A percentile compares a stretch with the other conserved stretches of the same genome.
Evolutionary conservation across 2,113 vertebrate genomes (phyloP).

Genomic region (Cricetomys ansorgei): DNA sequence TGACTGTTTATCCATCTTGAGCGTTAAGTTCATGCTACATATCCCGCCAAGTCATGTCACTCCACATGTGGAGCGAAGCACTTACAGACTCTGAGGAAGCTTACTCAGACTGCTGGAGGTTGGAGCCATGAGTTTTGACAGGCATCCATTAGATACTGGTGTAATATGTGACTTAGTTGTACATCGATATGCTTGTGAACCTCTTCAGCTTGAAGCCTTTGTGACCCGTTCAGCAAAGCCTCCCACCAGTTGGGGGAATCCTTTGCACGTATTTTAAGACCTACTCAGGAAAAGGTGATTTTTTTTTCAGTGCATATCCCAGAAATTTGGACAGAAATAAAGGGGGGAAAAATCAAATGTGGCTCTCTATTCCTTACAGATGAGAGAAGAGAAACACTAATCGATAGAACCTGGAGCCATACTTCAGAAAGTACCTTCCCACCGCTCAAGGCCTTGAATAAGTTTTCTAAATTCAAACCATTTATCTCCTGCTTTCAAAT

Average conservation of each 20-base stretch:
- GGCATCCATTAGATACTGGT: background rate
- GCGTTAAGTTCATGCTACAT: background rate
- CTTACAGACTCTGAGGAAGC: background rate
- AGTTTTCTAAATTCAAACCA: slow-evolving; percentile 27
- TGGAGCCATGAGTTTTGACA: background rate
- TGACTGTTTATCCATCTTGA: background rate
- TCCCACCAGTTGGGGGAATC: background rate
- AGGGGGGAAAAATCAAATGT: background rate
- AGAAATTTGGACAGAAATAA: background rate
- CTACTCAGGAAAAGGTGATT: background rate
- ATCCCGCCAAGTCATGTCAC: background rate
- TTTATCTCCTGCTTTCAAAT: slow-evolving; percentile 47
- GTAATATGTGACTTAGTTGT: background rate
- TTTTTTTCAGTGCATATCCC: background rate
- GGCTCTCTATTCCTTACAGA: background rate
- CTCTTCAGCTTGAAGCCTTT: background rate
- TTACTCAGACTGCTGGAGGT: background rate
- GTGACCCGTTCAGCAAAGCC: background rate
- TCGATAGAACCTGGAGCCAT: background rate
- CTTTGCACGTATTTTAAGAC: background rate
- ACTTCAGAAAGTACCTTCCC: background rate
- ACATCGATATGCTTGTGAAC: background rate
- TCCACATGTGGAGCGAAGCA: background rate
- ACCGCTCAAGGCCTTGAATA: background rate
- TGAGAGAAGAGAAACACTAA: background rate